Evolutionary conservation across 1,140 invertebrate species (phyloP), one percentile per base, ranked within the genome.

Genomic region (Diuraphis noxia): DNA sequence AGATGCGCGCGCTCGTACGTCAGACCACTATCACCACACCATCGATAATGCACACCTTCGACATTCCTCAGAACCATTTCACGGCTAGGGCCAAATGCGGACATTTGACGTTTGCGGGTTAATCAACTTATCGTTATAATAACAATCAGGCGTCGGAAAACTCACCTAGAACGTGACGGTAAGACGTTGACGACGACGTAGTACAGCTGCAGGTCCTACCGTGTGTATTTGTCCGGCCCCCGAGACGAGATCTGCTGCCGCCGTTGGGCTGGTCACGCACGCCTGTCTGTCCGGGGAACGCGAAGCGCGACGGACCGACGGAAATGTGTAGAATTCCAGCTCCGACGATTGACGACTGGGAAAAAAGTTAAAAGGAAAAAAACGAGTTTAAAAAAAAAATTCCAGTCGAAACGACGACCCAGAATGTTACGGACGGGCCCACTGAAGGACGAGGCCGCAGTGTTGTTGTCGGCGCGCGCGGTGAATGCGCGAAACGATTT

Each of bases 371-470:
- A 52, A 56, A 19, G 81, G 77, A 49, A 90, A 81, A 82, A 91
- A 91, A 82, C 8, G 19, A 34, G 43, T 82, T 41, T 77, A 40
- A 89, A 90, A 90, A 89, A 90, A 90, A 46, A 36, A 19, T 79
- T 90, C 56, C 56, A 77, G 63, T 36, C 72, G 52, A 63, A 88
- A 82, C 89, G 34, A 91, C 89, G 89, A 91, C 89, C 89, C 89
- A 82, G 72, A 91, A 81, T 38, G 43, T 91, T 91, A 82, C 89
- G 89, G 77, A 91, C 89, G 89, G 89, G 89, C 89, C 89, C 89
- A 91, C 77, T 91, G 89, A 91, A 91, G 89, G 89, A 91, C 89
- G 89, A 91, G 89, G 89, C 89, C 89, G 89, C 89, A 91, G 72
- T 91, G 89, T 52, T 91, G 56, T 79, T 91, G 72, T 91, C 43